Base-by-base conservation (phyloP, 2,113 vertebrate species). In the Megaleporinus macrocephalus region DNA sequence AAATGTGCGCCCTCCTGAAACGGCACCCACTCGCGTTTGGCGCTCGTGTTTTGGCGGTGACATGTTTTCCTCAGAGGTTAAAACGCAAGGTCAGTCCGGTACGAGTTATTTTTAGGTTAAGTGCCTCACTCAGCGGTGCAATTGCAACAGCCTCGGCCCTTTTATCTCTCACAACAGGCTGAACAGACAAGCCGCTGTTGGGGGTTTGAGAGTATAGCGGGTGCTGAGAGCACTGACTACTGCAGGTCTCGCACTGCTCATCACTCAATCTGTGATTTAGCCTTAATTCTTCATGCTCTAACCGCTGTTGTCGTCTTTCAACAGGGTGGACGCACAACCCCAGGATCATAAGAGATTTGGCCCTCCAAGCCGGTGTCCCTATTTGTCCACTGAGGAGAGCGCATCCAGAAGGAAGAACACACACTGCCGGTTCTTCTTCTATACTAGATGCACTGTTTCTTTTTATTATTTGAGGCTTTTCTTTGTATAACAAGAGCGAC, bases 1-100 rank as follows among this genome's bases (percentile, higher is more conserved):
- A 81, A 81, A 75, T 69, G 57, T 41, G 30, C 69, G 33, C 47
- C 69, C 69, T 41, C 57, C 63, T 76, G 36, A 61, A n/a, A n/a
- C 20, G 16, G n/a, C 80, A 68, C 73, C 63, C 73, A 76, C 51
- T 82, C 63, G 59, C 73, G 61, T 76, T 69, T 44, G 29, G 73
- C 69, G 80, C 51, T 49, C 3, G 10, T 26, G 61, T 63, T 55
- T 66, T 75, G 6, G 55, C 68, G n/a, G 26, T 47, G 47, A 76
- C 63, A 29, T 68, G 61, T 72, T 72, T 49, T 55, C 55, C 41
- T 76, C 63, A 59, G 36, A 82, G 68, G 62, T 65, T 75, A 41
- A 49, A 41, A 53, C 72, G 63, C 20, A 18, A 57, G 57, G 72
- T 75, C 72, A 68, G 26, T 71, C 33, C 76, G 53, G 13, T 41